phyloP scores from a whole-genome alignment of 2,888 invertebrate species.

The Palloptera scutellata region DNA sequence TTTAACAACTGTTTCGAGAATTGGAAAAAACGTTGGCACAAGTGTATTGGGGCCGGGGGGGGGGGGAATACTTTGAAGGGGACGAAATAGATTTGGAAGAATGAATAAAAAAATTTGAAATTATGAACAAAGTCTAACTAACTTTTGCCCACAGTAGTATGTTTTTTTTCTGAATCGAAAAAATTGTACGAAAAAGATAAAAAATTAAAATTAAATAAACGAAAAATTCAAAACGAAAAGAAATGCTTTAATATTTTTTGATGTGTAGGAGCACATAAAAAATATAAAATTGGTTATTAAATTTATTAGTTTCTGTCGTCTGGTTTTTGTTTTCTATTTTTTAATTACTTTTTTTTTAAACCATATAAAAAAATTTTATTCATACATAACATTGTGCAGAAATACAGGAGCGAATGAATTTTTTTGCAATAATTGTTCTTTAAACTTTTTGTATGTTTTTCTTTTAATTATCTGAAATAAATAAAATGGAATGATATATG shows the following conservation, averaged over 20 bases:
- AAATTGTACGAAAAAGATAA: conserved; percentile 2
- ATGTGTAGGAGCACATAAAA: conserved; percentile 1
- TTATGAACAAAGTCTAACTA: too few relatives aligned
- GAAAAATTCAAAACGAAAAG: conserved; percentile 6
- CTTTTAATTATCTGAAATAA: conserved; percentile 1
- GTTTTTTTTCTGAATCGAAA: not conserved
- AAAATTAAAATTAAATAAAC: conserved; percentile 6
- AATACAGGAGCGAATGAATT: not conserved
- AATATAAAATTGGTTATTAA: conserved; percentile 23
- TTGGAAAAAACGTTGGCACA: too few relatives aligned
- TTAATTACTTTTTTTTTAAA: not conserved
- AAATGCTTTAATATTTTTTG: not conserved
- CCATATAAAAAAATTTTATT: not conserved
- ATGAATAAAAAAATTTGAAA: too few relatives aligned
- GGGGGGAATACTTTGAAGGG: too few relatives aligned
- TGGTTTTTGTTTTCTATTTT: conserved; percentile 11
- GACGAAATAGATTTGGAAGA: too few relatives aligned
- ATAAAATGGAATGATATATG: conserved; percentile 14
- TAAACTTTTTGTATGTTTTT: not conserved
- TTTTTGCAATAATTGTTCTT: not conserved
- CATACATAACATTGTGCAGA: not conserved
- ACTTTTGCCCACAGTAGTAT: too few relatives aligned
- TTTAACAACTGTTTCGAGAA: too few relatives aligned
- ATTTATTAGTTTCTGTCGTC: conserved; percentile 29
- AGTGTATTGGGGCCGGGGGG: too few relatives aligned